Conservation (phyloP, 2,888 invertebrate genomes). For the Rhingia campestris region DNA sequence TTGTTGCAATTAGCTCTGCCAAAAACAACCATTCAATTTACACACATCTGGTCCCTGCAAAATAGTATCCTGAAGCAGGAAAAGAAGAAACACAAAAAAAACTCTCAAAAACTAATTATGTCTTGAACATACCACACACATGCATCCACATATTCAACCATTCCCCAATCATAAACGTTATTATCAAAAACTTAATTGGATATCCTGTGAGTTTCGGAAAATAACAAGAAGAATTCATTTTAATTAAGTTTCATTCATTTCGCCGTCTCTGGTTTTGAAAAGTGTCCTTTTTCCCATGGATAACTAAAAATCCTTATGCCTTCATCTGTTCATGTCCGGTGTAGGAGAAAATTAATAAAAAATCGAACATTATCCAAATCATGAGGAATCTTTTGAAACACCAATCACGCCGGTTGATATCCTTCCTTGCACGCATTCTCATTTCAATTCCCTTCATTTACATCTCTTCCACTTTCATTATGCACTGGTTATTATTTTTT, state of each 20-base stretch:
- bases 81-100: neutral
- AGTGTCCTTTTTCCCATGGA: conserved; percentile 13
- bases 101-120: conserved; percentile 18
- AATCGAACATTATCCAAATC: conserved; percentile 8
- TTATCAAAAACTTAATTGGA: conserved; percentile 36
- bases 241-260: conserved; percentile 46
- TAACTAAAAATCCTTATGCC: conserved; percentile 38
- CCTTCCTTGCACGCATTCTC: conserved; percentile 2
- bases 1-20: neutral
- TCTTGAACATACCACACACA: neutral
- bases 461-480: neutral
- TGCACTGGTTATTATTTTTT: conserved; percentile 1
- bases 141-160: neutral
- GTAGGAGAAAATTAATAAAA: conserved; percentile 7
- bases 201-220: conserved; percentile 10
- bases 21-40: neutral
- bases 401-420: neutral
- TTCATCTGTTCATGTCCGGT: neutral
- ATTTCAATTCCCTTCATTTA: neutral
- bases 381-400: neutral
- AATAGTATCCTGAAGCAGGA: neutral
- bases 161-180: conserved; percentile 19
- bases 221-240: neutral
- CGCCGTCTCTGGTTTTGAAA: conserved; percentile 12
- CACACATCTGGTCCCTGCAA: neutral